Base-by-base conservation (phyloP, 2,797 vertebrate genomes). In the Silurus lanzhouensis region DNA sequence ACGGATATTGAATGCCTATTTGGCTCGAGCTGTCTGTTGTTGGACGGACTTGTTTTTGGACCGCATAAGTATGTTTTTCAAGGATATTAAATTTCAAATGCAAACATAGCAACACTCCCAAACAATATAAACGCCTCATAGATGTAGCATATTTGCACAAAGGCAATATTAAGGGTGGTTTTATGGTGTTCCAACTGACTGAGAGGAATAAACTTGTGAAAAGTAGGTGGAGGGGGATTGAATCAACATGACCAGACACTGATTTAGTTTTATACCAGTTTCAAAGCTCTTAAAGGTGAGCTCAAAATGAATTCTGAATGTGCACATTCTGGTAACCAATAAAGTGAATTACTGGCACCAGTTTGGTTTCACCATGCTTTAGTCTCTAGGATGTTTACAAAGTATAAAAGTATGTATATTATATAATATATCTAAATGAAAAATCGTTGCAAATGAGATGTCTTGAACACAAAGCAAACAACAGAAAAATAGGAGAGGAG, bases 51-150 rank as follows among this genome's bases (percentile, higher is more conserved):
- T 57, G 78, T 81, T 38, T 80, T 80, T 46, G 58, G 25, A 72
- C 55, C 14, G 27, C 74, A 31, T 57, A 67, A 52, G 6, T 44
- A 20, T 12, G 46, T 78, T 75, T 63, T 71, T 67, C 8, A 82
- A 91, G 88, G 89, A 91, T 92, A 92, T 93, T 83, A 89, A 90
- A 79, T 89, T 66, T 88, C 79, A 88, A 83, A 85, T 86, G 70
- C 86, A 92, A 91, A 90, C 85, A 91, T 3, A 76, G 67, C 38
- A 64, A 71, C 55, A 31, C 58, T 64, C 15, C 67, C 19, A 64
- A 52, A 58, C 58, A 68, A 38, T 27, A 79, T 46, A 46, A 46
- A 63, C 44, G 1, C 5, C 10, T 44, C 75, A 14, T 15, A 14
- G 76, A 38, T 20, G 8, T 10, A 22, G 68, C 25, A 12, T 63